These are phyloP conservation scores for Gadopsis bispinosus DNA, from an alignment of 2,797 vertebrate genomes.

Conservation along the genomic window DNA sequence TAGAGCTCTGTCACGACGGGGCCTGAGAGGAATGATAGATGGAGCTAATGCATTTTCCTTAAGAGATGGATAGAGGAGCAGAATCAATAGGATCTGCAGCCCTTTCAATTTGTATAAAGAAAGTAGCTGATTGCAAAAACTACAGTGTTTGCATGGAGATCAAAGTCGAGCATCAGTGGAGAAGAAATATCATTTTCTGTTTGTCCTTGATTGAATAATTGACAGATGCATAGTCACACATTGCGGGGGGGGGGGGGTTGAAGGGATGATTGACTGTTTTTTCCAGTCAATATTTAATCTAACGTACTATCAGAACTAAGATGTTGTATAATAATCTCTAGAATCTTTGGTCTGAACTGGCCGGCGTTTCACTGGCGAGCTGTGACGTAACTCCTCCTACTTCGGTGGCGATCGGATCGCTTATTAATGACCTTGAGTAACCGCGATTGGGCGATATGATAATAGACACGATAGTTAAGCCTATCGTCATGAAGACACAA, in stretches of 20 bases:
- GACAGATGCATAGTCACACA: conserved; percentile 2
- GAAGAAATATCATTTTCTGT: conserved; percentile 12
- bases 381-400: too few relatives aligned
- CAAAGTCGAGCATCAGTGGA: conserved; percentile 19
- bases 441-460: too few relatives aligned
- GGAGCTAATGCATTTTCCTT: conserved; percentile 68
- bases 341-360: too few relatives aligned
- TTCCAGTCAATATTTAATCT: too few relatives aligned
- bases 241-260: not conserved
- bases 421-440: too few relatives aligned
- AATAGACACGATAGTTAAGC: too few relatives aligned
- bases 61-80: conserved; percentile 54
- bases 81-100: conserved; percentile 64
- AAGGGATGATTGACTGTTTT: too few relatives aligned
- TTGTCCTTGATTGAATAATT: conserved; percentile 42
- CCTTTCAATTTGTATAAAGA: conserved; percentile 42
- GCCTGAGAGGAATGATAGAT: conserved; percentile 73
- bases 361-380: too few relatives aligned
- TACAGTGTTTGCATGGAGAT: conserved; percentile 14
- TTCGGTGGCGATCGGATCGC: too few relatives aligned
- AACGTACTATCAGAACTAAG: too few relatives aligned
- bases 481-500: too few relatives aligned
- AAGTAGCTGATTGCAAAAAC: conserved; percentile 34
- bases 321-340: too few relatives aligned
- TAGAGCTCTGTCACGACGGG: conserved; percentile 52